Evolutionary conservation across 2,888 invertebrate genomes (phyloP).

Genomic region (Calephelis perditalis): DNA sequence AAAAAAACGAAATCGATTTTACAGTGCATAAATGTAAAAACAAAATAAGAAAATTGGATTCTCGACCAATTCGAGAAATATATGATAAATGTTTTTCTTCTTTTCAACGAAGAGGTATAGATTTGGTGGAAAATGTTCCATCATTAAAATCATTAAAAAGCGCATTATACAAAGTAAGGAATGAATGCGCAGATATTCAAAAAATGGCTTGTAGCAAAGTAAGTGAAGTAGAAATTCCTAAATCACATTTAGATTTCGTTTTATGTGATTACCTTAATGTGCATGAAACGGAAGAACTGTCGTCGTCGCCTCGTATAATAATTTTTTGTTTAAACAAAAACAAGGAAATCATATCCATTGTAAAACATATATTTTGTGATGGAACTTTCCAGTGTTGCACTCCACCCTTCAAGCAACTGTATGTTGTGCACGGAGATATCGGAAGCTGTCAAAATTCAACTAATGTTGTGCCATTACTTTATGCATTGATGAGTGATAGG

Average conservation of each 20-base stretch:
- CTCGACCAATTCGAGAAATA: slow-evolving; percentile 15
- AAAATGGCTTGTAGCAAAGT: slow-evolving; percentile 17
- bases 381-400: slow-evolving; percentile 21
- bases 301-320: slow-evolving; percentile 16
- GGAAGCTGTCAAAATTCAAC: slow-evolving; percentile 19
- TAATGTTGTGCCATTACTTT: slow-evolving; percentile 23
- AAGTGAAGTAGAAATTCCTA: slow-evolving; percentile 14
- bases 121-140: slow-evolving; percentile 15
- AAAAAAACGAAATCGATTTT: too few relatives aligned
- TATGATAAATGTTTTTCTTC: slow-evolving; percentile 18
- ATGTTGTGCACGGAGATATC: too few relatives aligned
- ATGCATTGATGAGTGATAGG: slow-evolving; percentile 19
- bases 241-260: not conserved
- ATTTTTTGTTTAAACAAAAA: not conserved
- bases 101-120: slow-evolving; percentile 18
- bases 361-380: slow-evolving; percentile 11
- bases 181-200: slow-evolving; percentile 16
- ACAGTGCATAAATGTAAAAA: too few relatives aligned
- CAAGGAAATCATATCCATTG: not conserved
- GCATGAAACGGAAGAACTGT: slow-evolving; percentile 17
- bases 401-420: slow-evolving; percentile 22
- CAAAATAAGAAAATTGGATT: slow-evolving; percentile 17
- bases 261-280: slow-evolving; percentile 18
- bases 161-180: not conserved
- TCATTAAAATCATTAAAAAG: slow-evolving; percentile 1